Base-by-base conservation (phyloP, 2,888 invertebrate genomes). In the Noctua janthina region DNA sequence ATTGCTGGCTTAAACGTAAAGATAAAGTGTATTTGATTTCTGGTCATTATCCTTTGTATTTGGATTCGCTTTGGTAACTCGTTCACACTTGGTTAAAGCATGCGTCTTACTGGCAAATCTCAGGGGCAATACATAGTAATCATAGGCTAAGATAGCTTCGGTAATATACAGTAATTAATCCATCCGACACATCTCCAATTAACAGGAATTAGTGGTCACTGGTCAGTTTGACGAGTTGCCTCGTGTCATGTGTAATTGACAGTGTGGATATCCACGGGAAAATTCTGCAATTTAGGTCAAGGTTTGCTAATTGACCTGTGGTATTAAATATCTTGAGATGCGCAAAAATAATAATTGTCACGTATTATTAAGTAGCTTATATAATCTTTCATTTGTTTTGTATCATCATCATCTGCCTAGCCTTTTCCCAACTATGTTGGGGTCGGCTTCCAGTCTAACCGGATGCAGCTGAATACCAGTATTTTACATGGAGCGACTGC, bases 131-230 rank as follows among this genome's bases (percentile, higher is more conserved):
- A 5, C 17, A n/a, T 6, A 5, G 20, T 39, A 67, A 23, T 49
- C 10, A 76, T 43, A 7, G 35, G 7, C 43, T 43, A 49, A 56
- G 35, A 79, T n/a, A n/a, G 15, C 4, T 67, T 79, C 20, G 15
- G 46, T 67, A 11, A 46, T 17, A 29, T 23, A 67, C 46, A 67
- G 54, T 39, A 66, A 78, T 39, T 79, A 49, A 68, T n/a, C 56
- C 39, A 13, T 56, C 46, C 11, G 23, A 56, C 39, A 49, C 46
- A 54, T 77, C 46, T 54, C 43, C 46, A 17, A 79, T 81, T 81
- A 72, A 67, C 39, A 29, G 13, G 13, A 72, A 74, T 80, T 71
- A 56, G 62, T 35, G 67, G 82, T 72, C 15, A 56, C 43, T 73
- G 46, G 11, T 56, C 49, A 75, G 35, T 56, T 62, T 64, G 67